Evolutionary conservation across 2,113 vertebrate species (phyloP).

Genomic region (Pleuronectes platessa): DNA sequence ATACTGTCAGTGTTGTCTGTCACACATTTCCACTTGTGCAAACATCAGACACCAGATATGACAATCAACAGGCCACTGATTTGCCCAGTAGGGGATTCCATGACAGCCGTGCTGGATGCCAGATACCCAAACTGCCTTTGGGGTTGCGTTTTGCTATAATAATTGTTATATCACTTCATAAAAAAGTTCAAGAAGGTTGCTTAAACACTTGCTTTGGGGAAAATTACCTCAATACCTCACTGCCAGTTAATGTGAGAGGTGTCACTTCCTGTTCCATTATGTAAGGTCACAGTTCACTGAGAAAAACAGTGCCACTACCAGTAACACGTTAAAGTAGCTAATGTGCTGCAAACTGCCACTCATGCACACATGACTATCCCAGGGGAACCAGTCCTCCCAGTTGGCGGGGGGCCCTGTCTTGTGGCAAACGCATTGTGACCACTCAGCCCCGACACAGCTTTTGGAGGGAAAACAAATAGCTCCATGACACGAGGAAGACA

Average conservation of each 20-base stretch:
- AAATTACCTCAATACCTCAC: neutral
- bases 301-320: constrained; percentile 72
- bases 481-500: constrained; percentile 46
- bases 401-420: constrained; percentile 32
- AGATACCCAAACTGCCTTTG: neutral
- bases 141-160: too few species aligned
- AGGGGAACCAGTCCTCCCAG: constrained; percentile 47
- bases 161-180: neutral
- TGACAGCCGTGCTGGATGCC: neutral
- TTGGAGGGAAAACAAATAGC: constrained; percentile 56
- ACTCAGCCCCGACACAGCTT: constrained; percentile 23
- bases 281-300: constrained; percentile 74
- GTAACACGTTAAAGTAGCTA: constrained; percentile 50
- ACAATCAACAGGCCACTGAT: constrained; percentile 10
- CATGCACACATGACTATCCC: constrained; percentile 32
- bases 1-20: constrained; percentile 28
- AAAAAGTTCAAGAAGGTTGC: neutral
- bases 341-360: constrained; percentile 21
- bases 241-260: constrained; percentile 17
- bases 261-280: constrained; percentile 63
- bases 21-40: constrained; percentile 28
- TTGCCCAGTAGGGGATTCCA: too few species aligned
- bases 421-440: constrained; percentile 44
- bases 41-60: constrained; percentile 20
- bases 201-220: neutral